Base-by-base conservation (phyloP, 2,888 invertebrate genomes). In the Ernsta delagoae region DNA sequence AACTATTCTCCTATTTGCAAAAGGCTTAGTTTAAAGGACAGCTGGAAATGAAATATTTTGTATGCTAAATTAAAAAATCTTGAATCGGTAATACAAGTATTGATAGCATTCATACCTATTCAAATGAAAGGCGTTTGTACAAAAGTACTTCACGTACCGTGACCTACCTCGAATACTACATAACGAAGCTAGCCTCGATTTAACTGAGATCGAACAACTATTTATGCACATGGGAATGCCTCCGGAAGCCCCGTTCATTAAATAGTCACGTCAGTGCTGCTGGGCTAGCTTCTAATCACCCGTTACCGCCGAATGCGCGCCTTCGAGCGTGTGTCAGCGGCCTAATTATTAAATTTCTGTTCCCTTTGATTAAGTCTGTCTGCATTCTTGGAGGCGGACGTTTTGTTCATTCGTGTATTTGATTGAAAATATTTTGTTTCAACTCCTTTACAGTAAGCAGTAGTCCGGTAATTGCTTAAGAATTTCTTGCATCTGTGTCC, bases 261-360 rank as follows among this genome's bases (percentile, higher is more conserved):
- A 59, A 60, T 66, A 66, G 50, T 60, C 59, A 43, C 43, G 16
- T 65, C 63, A 5, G 41, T 6, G 12, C 65, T 48, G 59, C 50
- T 6, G 24, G 59, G 59, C 12, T 53, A 50, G 59, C 66, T 43
- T 66, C 53, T 66, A 59, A 66, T 66, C 53, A 66, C 53, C 34
- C 66, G 24, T 60, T 43, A 43, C 53, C 59, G 56, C 56, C 39
- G 59, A 65, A 59, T 65, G 59, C 57, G 36, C 39, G 45, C 24
- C 60, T 59, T 66, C 59, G 9, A 53, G 59, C 65, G 16, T 66
- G 43, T 67, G 60, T 53, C 66, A 60, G 66, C 60, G 66, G 39
- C 66, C 60, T 66, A 59, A 65, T 65, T 66, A 59, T 66, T 66
- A 41, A 53, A 66, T 59, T 66, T 66, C 59, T 39, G 53, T 43